These are phyloP conservation scores for Ceyx erithaca DNA, from an alignment of 2,797 vertebrate species.

Conservation along the genomic window DNA sequence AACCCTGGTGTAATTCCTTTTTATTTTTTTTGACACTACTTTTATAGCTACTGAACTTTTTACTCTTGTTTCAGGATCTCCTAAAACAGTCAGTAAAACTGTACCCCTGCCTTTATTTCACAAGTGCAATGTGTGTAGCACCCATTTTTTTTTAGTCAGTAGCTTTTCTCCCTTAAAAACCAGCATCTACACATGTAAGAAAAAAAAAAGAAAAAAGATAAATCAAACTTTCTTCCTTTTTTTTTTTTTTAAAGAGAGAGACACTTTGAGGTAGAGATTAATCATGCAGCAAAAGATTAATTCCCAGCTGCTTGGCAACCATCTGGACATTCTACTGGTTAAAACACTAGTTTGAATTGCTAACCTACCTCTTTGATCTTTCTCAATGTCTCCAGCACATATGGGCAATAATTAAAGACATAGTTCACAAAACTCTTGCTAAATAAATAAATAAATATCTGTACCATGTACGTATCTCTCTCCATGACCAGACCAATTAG, in stretches of 20 bases:
- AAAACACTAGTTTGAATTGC: conserved; percentile 67
- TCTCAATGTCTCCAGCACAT: conserved; percentile 62
- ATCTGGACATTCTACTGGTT: conserved; percentile 72
- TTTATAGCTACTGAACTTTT: not conserved
- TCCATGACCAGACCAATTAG: conserved; percentile 16
- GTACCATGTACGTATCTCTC: not conserved
- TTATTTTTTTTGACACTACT: not conserved
- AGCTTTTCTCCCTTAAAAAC: not conserved
- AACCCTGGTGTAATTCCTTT: not conserved
- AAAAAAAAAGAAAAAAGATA: not conserved
- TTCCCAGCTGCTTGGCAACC: conserved; percentile 70
- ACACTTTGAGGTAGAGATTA: conserved; percentile 59
- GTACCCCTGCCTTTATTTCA: not conserved
- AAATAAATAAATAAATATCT: conserved; percentile 10
- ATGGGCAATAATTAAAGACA: conserved; percentile 74
- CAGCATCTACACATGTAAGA: not conserved
- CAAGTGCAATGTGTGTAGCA: not conserved
- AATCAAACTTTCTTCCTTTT: not conserved
- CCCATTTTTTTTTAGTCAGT: not conserved
- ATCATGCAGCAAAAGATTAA: conserved; percentile 64
- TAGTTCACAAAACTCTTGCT: conserved; percentile 20
- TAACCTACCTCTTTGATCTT: conserved; percentile 70
- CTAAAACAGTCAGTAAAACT: not conserved
- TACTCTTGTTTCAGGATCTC: not conserved
- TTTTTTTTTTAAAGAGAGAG: not conserved